Base-by-base conservation (phyloP, 2,888 invertebrate species). In the Odontomyia ornata region DNA sequence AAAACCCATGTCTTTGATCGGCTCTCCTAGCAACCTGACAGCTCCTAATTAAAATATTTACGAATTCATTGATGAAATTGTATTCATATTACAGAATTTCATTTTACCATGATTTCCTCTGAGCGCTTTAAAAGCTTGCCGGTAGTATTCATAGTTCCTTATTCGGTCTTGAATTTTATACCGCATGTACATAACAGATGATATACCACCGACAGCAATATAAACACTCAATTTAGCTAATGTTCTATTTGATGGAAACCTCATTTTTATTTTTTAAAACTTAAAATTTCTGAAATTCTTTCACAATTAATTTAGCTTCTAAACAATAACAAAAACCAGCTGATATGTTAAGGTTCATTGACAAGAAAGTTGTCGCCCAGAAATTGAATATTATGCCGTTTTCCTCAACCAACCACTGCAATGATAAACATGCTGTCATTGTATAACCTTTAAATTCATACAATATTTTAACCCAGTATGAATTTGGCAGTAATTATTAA, bases 1-100 rank as follows among this genome's bases (percentile, higher is more conserved):
- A 78, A 93, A 89, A 3, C 87, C 87, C 72, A 88, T 87, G 78
- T 91, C 91, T 83, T 89, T 90, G 47, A 95, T 92, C 0, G 95
- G 94, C 84, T 93, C 91, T 1, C 95, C 95, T 52, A 95, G 86
- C 79, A 91, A 87, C 71, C 89, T 84, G 4, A 91, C 87, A 2
- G 92, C 92, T 43, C 91, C 91, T 86, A n/a, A n/a, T n/a, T n/a
- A n/a, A n/a, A n/a, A n/a, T n/a, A n/a, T n/a, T n/a, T 13, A n/a
- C n/a, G n/a, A n/a, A n/a, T n/a, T n/a, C n/a, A n/a, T n/a, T n/a
- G n/a, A n/a, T n/a, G n/a, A n/a, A n/a, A n/a, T n/a, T n/a, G n/a
- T n/a, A n/a, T n/a, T 52, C 52, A 52, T n/a, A 52, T 52, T n/a
- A n/a, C n/a, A n/a, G n/a, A n/a, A 52, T 52, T 52, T 52, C 3